Percentiles rank a stretch among this genome's conserved stretches.
These are phyloP conservation scores for Didymodactylos carnosus DNA, from an alignment of 2,888 invertebrate genomes.

Conservation along the genomic window DNA sequence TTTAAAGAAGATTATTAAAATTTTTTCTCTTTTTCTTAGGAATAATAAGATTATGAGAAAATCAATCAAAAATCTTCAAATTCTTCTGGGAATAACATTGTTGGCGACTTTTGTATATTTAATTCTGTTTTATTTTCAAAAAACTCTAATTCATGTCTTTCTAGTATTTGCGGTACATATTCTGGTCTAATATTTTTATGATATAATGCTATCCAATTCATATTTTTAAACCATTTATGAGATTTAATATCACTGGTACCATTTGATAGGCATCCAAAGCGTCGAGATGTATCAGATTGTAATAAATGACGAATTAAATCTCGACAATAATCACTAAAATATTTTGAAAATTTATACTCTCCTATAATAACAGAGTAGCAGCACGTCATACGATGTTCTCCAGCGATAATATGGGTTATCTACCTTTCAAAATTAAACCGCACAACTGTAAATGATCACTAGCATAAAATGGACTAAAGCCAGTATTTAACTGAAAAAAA, in stretches of 20 bases:
- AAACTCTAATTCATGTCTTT: not conserved
- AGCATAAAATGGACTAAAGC: not conserved
- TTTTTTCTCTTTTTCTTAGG: no score
- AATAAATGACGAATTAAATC: not conserved
- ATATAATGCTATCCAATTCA: not conserved
- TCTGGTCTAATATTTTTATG: not conserved
- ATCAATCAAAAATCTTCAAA: not conserved
- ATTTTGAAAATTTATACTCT: not conserved
- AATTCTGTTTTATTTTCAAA: not conserved
- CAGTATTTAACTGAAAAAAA: not conserved
- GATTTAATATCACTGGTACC: not conserved
- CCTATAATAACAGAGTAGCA: not conserved
- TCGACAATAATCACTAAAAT: not conserved
- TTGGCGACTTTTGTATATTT: not conserved
- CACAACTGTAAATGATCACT: not conserved
- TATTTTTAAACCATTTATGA: not conserved
- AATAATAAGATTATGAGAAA: no score
- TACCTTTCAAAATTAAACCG: not conserved
- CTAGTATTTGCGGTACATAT: not conserved
- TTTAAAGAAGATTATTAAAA: no score
- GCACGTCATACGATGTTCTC: no score
- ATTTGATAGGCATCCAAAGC: not conserved
- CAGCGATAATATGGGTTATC: no score
- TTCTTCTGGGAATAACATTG: not conserved
- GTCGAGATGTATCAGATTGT: not conserved